These are phyloP conservation scores for Taenioides sp. DNA, from an alignment of 2,797 vertebrate genomes.

Conservation along the genomic window DNA sequence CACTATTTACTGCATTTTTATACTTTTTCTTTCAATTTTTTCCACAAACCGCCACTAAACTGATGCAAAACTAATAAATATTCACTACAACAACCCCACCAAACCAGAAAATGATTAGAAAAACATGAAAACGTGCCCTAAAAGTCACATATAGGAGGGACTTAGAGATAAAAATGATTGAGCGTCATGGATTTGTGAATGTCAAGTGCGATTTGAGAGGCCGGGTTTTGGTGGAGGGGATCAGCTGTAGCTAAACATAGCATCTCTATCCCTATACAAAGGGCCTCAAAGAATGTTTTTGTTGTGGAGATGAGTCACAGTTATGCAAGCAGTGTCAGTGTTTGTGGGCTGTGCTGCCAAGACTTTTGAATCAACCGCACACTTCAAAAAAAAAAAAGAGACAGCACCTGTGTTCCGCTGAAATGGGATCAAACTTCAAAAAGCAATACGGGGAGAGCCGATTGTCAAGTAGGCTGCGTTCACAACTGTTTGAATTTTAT, in stretches of 20 bases:
- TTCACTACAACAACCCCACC: too few species aligned
- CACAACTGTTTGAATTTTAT: conserved; percentile 10
- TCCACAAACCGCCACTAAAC: too few species aligned
- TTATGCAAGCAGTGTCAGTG: conserved; percentile 8
- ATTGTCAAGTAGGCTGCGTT: conserved; percentile 34
- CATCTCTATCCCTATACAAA: conserved; percentile 15
- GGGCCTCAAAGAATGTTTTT: conserved; percentile 19
- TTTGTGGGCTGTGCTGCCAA: conserved; percentile 14
- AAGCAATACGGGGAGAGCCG: conserved; percentile 21
- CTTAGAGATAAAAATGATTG: neutral
- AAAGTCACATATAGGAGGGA: conserved; percentile 21
- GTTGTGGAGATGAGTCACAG: conserved; percentile 40
- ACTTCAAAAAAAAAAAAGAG: conserved; percentile 9
- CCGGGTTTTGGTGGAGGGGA: conserved; percentile 8
- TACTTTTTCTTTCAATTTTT: too few species aligned
- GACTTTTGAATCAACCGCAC: neutral
- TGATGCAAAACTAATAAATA: too few species aligned
- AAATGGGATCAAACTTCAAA: conserved; percentile 49
- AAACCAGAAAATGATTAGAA: too few species aligned
- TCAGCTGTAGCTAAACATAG: conserved; percentile 12
- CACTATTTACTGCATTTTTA: too few species aligned
- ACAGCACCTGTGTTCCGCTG: conserved; percentile 13
- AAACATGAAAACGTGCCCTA: too few species aligned
- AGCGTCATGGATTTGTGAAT: conserved; percentile 14
- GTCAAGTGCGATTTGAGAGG: conserved; percentile 23